phyloP scores from a whole-genome alignment of 2,888 invertebrate genomes.

The Embidobia sp. region DNA sequence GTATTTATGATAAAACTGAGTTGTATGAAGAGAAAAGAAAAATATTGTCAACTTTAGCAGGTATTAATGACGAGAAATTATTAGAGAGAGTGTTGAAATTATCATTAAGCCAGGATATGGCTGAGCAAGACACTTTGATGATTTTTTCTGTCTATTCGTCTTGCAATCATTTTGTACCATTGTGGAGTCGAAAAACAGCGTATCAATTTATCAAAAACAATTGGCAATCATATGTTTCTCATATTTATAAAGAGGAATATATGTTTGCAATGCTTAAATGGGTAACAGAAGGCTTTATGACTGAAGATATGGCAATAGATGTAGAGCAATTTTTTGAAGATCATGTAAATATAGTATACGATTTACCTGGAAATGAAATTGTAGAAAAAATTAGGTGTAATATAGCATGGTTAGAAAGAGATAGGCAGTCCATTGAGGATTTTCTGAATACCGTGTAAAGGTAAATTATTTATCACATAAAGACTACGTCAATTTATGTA shows the following conservation, averaged over 20 bases:
- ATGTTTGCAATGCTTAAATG: conserved; percentile 92
- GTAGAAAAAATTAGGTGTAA: conserved; percentile 95
- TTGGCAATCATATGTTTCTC: conserved; percentile 86
- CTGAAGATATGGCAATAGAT: conserved; percentile 90
- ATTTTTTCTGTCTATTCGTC: conserved; percentile 93
- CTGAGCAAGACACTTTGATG: conserved; percentile 95
- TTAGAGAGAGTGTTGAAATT: conserved; percentile 90
- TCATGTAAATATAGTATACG: conserved; percentile 89
- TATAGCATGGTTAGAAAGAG: conserved; percentile 92
- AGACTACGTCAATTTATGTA: too few species aligned
- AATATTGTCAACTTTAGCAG: conserved; percentile 92
- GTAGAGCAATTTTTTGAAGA: conserved; percentile 91
- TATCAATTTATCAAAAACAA: conserved; percentile 96
- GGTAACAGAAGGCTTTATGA: conserved; percentile 94
- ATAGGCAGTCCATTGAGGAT: conserved; percentile 85
- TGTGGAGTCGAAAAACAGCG: conserved; percentile 89
- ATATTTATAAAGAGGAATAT: conserved; percentile 93
- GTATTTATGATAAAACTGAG: conserved; percentile 92
- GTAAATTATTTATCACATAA: too few species aligned
- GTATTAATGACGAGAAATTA: conserved; percentile 87
- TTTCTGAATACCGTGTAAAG: conserved; percentile 66
- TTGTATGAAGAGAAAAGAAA: conserved; percentile 97
- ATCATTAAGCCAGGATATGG: conserved; percentile 94
- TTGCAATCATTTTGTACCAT: conserved; percentile 79
- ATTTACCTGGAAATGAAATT: conserved; percentile 94